Conservation (phyloP, 2,797 vertebrate genomes). For the Peromyscus nudipes region DNA sequence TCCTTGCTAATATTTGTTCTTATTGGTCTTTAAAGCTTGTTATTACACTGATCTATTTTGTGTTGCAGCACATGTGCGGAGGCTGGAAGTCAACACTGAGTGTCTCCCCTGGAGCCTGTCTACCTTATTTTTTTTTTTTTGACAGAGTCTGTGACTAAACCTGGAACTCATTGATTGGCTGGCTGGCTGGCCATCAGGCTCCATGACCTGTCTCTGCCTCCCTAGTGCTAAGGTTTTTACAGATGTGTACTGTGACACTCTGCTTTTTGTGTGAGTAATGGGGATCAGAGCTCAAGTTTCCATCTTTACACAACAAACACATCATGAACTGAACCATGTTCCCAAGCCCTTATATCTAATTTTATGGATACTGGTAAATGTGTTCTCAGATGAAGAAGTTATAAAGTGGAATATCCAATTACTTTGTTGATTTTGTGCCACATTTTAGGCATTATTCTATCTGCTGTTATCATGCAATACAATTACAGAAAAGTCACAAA, state of each 20-base stretch:
- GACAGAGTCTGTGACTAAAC: not conserved
- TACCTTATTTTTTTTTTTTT: not conserved
- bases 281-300: not conserved
- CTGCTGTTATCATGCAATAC: not conserved
- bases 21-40: not conserved
- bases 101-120: not conserved
- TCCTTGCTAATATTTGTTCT: not conserved
- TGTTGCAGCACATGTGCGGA: not conserved
- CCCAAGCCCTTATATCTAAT: not conserved
- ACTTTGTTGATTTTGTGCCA: not conserved
- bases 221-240: not conserved
- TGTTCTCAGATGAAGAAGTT: slow-evolving; percentile 41
- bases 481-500: not conserved
- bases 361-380: slow-evolving; percentile 34
- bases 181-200: not conserved
- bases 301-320: not conserved
- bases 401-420: not conserved
- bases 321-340: not conserved
- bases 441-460: slow-evolving; percentile 1
- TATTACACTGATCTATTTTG: not conserved
- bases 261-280: not conserved
- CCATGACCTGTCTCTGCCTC: not conserved
- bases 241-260: not conserved
- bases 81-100: not conserved
- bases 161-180: not conserved